Base-by-base conservation (phyloP, 2,797 vertebrate genomes). In the Spinibarbus caldwelli region DNA sequence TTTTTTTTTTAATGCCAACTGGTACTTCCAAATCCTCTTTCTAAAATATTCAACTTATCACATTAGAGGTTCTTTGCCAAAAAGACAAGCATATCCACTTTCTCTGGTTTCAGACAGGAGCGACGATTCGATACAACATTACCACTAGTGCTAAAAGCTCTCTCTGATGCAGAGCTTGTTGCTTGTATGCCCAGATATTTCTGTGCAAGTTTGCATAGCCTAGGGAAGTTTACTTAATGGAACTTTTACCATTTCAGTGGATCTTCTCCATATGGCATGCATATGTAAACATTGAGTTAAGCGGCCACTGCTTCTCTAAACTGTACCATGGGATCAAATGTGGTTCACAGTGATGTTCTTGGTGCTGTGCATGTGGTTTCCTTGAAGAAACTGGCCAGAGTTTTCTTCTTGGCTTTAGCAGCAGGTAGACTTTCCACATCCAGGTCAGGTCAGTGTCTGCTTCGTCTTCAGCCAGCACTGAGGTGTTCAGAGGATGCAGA, bases 101-200 rank as follows among this genome's bases (percentile, higher is more conserved):
- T 72, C 2, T 47, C 70, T 72, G 70, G 70, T 72, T 72, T 72
- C 70, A 72, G 41, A 71, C 68, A 71, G 68, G 68, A 72, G 38
- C 41, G 23, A 29, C 47, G 73, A 36, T 76, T 23, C 0, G 47
- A 34, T 76, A 76, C 73, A 76, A 76, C 31, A 38, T 76, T 76
- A 71, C 34, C 36, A 47, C 71, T 64, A 73, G 57, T 59, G 47
- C 67, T 80, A 80, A 85, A 85, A 71, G 10, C 66, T 79, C 76
- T 85, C 66, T 62, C 83, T 72, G 83, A 59, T 82, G 43, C 54
- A 45, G 49, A 78, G 66, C 73, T 83, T 64, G 49, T 71, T 68
- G 85, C 85, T 78, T 77, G 73, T 38, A 68, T 86, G 80, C 84
- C 73, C 78, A 81, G 78, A 73, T 85, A 85, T 75, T 81, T 85